phyloP scores from a whole-genome alignment of 2,797 vertebrate genomes.

The Anguilla anguilla region DNA sequence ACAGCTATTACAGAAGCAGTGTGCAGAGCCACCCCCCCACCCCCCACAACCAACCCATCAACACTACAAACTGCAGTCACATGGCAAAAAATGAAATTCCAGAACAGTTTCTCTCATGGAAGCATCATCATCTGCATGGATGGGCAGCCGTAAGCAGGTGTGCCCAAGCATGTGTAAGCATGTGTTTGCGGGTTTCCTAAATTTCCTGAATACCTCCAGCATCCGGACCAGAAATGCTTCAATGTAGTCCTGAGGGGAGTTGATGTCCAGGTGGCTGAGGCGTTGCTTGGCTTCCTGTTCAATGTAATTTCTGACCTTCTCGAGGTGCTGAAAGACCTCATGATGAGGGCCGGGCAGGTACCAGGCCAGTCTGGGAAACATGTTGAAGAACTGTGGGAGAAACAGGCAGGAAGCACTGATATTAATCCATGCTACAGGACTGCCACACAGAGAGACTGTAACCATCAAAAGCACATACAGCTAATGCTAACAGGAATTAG shows the following conservation, averaged over 20 bases:
- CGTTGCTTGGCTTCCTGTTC: constrained; percentile 38
- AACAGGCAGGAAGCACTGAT: not conserved
- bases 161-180: too few relatives aligned
- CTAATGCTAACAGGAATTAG: too few relatives aligned
- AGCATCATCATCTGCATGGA: too few relatives aligned
- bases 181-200: not conserved
- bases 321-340: constrained; percentile 31
- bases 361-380: constrained; percentile 43
- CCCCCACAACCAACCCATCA: too few relatives aligned
- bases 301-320: constrained; percentile 25
- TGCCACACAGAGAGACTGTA: too few relatives aligned
- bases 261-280: constrained; percentile 35
- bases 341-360: constrained; percentile 42
- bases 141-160: too few relatives aligned
- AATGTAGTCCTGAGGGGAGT: constrained; percentile 44
- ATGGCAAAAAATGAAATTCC: too few relatives aligned
- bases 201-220: constrained; percentile 37
- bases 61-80: too few relatives aligned
- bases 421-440: not conserved
- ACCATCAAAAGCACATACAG: too few relatives aligned
- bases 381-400: constrained; percentile 47
- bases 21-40: too few relatives aligned
- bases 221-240: constrained; percentile 52
- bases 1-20: too few relatives aligned
- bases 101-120: too few relatives aligned